phyloP scores from a whole-genome alignment of 2,888 invertebrate genomes.

The Phortica magna region DNA sequence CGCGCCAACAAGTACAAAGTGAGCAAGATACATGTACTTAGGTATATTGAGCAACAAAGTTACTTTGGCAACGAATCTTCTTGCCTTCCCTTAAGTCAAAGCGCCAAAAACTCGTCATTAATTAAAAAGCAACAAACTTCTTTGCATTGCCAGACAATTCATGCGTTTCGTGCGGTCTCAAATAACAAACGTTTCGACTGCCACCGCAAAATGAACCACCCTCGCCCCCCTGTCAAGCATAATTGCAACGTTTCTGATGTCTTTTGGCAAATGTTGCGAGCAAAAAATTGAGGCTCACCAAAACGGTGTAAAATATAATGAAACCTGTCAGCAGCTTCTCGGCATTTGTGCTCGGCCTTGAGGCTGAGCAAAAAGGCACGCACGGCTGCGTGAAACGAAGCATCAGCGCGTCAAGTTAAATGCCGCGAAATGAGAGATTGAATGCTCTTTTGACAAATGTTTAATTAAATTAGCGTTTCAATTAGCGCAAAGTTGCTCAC shows the following conservation, averaged over 20 bases:
- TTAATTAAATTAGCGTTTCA: slow-evolving; percentile 22
- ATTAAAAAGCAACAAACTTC: too few species aligned
- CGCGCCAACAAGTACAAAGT: background rate
- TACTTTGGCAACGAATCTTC: too few species aligned
- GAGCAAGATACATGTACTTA: too few species aligned
- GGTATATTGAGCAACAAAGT: too few species aligned
- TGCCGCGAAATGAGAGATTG: slow-evolving; percentile 50
- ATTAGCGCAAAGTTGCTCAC: background rate
- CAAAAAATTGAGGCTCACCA: background rate
- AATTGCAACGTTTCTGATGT: background rate
- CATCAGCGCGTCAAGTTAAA: background rate
- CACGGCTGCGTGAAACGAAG: background rate
- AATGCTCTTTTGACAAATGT: slow-evolving; percentile 26
- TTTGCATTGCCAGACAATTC: too few species aligned
- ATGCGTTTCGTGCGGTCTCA: too few species aligned
- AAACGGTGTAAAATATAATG: background rate
- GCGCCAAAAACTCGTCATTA: too few species aligned
- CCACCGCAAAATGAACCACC: too few species aligned
- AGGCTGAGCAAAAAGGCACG: slow-evolving; percentile 43
- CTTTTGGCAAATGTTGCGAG: background rate
- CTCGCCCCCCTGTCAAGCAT: background rate
- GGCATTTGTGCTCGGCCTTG: slow-evolving; percentile 3
- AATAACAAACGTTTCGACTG: too few species aligned
- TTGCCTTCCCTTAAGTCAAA: too few species aligned
- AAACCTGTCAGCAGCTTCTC: background rate